A percentile compares a stretch with the other conserved stretches of the same genome.
Evolutionary conservation across 2,888 invertebrate species (phyloP).

Genomic region (Steinernema scapterisci): DNA sequence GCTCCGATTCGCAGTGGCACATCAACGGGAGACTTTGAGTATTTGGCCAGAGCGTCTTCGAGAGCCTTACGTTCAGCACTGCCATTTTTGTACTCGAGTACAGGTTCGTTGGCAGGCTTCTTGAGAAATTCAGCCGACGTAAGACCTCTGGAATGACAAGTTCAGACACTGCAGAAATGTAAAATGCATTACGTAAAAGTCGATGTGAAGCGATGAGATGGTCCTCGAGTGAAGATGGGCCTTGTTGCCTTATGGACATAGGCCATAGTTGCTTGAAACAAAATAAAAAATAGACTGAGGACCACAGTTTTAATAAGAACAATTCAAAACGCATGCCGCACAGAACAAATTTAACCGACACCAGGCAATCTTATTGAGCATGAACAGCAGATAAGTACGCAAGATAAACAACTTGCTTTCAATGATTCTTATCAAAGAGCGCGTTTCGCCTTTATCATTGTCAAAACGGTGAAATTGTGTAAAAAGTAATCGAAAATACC

Average conservation of each 20-base stretch:
- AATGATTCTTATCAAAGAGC: neutral
- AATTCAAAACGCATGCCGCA: no score
- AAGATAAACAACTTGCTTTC: slow-evolving; percentile 9
- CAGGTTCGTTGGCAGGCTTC: slow-evolving; percentile 70
- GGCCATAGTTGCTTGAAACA: no score
- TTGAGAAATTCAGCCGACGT: slow-evolving; percentile 66
- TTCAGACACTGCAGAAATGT: neutral
- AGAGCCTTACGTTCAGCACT: slow-evolving; percentile 81
- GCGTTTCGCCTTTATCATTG: no score
- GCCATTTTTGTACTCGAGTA: slow-evolving; percentile 77
- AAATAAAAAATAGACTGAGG: no score
- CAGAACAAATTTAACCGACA: no score
- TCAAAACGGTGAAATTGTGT: no score
- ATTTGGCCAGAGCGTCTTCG: slow-evolving; percentile 73
- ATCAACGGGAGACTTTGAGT: slow-evolving; percentile 71
- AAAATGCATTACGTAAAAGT: slow-evolving; percentile 21
- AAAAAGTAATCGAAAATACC: no score
- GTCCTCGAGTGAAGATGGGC: no score
- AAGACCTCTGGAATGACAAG: slow-evolving; percentile 52
- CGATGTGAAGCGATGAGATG: no score
- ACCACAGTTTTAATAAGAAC: no score
- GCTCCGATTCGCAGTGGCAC: slow-evolving; percentile 96
- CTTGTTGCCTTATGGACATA: no score
- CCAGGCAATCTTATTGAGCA: no score
- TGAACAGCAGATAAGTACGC: neutral